A percentile compares a stretch with the other conserved stretches of the same genome.
Evolutionary conservation across 1,140 invertebrate genomes (phyloP).

Genomic region (Helicoverpa zea): DNA sequence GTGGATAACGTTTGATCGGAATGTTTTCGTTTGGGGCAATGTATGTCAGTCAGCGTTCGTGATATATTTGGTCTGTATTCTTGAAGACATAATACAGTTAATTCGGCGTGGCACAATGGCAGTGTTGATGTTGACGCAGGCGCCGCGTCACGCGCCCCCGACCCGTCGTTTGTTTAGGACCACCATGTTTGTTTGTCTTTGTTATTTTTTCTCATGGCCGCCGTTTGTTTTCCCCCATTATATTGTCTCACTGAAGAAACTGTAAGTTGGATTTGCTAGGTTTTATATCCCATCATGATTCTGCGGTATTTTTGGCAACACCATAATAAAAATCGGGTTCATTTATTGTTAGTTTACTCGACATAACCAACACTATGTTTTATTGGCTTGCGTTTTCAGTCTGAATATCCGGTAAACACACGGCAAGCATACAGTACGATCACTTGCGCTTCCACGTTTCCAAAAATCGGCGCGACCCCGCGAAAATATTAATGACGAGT

Average conservation of each 20-base stretch:
- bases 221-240: conserved; percentile 31
- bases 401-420: not conserved
- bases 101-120: conserved; percentile 30
- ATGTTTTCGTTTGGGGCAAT: not conserved
- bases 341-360: no score
- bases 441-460: conserved; percentile 9
- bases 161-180: conserved; percentile 44
- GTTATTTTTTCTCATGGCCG: conserved; percentile 42
- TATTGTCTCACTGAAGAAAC: conserved; percentile 9
- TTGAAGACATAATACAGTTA: conserved; percentile 45
- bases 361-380: no score
- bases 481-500: conserved; percentile 48
- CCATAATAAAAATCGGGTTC: no score
- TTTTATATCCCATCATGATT: not conserved
- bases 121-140: conserved; percentile 43
- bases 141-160: conserved; percentile 19
- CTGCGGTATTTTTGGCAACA: no score
- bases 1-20: not conserved
- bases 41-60: conserved; percentile 2
- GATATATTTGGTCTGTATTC: conserved; percentile 32
- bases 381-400: no score
- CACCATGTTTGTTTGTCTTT: conserved; percentile 45
- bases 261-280: not conserved
- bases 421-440: not conserved
- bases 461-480: conserved; percentile 33